phyloP scores from a whole-genome alignment of 2,797 vertebrate species.

The Channallabes apus region DNA sequence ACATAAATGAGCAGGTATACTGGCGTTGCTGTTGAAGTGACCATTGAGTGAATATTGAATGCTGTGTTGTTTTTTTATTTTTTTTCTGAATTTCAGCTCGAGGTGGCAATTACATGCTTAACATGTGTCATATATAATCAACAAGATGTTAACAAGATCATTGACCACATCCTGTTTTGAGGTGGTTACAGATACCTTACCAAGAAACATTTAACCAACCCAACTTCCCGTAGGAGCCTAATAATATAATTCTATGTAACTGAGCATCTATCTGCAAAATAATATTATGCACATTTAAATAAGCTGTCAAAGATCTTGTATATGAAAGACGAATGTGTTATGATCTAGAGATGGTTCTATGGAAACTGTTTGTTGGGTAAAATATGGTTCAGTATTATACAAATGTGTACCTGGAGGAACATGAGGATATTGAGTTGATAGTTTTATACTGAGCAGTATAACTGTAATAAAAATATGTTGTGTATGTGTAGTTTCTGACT shows the following conservation, averaged over 20 bases:
- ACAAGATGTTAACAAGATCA: not conserved
- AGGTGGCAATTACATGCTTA: not conserved
- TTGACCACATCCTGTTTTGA: no score
- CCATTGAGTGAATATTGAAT: not conserved
- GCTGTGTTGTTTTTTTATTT: not conserved
- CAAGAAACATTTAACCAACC: not conserved
- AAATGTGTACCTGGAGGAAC: not conserved
- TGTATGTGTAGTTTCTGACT: not conserved
- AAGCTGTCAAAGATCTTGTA: not conserved
- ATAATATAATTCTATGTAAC: not conserved
- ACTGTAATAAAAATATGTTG: not conserved
- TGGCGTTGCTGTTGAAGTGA: not conserved
- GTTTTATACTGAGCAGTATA: not conserved
- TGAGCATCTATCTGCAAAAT: not conserved
- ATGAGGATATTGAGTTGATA: not conserved
- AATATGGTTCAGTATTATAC: not conserved
- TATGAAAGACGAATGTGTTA: not conserved
- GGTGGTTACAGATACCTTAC: not conserved
- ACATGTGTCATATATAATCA: not conserved
- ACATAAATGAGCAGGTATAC: not conserved
- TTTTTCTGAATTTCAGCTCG: not conserved
- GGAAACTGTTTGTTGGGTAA: not conserved
- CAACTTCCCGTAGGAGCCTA: not conserved
- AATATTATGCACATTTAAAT: not conserved
- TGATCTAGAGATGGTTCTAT: not conserved